A percentile compares a stretch with the other conserved stretches of the same genome.
These are phyloP conservation scores for Zaprionus gabonicus DNA, from an alignment of 1,140 invertebrate genomes.

Conservation along the genomic window DNA sequence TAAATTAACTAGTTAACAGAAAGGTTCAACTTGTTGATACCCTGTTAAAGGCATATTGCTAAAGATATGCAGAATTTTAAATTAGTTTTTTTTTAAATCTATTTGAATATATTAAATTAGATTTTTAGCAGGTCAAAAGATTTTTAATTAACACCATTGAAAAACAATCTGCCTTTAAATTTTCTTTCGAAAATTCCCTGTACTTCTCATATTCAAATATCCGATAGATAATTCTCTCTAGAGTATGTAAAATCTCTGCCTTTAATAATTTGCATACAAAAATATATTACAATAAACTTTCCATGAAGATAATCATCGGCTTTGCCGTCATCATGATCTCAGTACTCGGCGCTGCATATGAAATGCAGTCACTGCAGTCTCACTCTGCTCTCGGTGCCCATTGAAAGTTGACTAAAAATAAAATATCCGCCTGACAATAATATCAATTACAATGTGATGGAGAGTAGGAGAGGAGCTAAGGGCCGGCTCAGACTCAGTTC, in stretches of 20 bases:
- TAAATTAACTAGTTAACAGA: not conserved
- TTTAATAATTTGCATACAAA: not conserved
- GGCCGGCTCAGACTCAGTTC: constrained; percentile 48
- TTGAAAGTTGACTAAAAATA: constrained; percentile 74
- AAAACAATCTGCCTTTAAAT: too few species aligned
- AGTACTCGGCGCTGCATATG: constrained; percentile 39
- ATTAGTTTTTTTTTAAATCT: too few species aligned
- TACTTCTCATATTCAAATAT: too few species aligned
- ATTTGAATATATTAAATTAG: too few species aligned
- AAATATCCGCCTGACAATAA: constrained; percentile 73
- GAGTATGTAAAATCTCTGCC: not conserved
- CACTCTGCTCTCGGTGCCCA: constrained; percentile 17
- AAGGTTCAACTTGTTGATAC: not conserved
- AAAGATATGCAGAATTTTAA: too few species aligned
- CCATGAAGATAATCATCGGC: constrained; percentile 6
- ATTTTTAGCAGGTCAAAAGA: too few species aligned
- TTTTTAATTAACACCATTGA: too few species aligned
- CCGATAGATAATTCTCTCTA: not conserved
- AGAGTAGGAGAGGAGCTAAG: not conserved
- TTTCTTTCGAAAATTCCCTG: too few species aligned
- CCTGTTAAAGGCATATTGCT: not conserved
- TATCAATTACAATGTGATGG: constrained; percentile 69
- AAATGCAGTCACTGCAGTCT: constrained; percentile 48
- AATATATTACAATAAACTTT: constrained; percentile 5
- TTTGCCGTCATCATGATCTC: constrained; percentile 4